Evolutionary conservation across 2,797 vertebrate species (phyloP).

Genomic region (Notoglanidium macrostoma): DNA sequence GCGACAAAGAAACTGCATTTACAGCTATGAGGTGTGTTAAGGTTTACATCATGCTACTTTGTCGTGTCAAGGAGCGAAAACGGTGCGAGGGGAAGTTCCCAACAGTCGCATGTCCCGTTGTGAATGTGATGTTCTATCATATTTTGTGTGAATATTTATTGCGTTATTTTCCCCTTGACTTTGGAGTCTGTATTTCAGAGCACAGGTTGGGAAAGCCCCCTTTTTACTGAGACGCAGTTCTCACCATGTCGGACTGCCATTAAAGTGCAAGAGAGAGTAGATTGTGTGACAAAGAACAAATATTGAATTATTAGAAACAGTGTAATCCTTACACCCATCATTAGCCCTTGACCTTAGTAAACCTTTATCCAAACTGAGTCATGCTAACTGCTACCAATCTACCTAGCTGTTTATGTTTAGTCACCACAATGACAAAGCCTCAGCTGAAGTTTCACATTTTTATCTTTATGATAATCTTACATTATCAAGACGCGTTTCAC

Average conservation of each 20-base stretch:
- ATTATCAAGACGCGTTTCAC: neutral
- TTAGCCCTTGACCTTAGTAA: neutral
- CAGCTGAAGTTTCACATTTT: neutral
- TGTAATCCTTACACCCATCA: neutral
- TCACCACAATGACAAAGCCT: neutral
- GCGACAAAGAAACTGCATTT: neutral
- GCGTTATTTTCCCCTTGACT: neutral
- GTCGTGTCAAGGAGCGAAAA: neutral
- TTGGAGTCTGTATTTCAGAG: neutral
- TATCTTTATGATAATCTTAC: neutral
- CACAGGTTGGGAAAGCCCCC: neutral
- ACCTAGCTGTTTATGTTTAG: neutral
- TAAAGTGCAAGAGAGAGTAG: neutral
- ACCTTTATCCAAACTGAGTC: neutral
- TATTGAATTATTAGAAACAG: neutral
- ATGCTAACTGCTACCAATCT: neutral
- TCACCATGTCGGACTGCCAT: too few relatives aligned
- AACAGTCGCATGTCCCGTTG: neutral
- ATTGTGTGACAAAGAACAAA: neutral
- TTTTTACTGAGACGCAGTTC: neutral
- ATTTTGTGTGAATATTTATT: neutral
- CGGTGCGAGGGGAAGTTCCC: too few relatives aligned
- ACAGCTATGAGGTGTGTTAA: neutral
- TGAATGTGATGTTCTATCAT: neutral
- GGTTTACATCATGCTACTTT: neutral